Evolutionary conservation across 37 sponge, comb jelly and placozoan species (phyloP).

Genomic region (Chondrilla cf. caribensis): DNA sequence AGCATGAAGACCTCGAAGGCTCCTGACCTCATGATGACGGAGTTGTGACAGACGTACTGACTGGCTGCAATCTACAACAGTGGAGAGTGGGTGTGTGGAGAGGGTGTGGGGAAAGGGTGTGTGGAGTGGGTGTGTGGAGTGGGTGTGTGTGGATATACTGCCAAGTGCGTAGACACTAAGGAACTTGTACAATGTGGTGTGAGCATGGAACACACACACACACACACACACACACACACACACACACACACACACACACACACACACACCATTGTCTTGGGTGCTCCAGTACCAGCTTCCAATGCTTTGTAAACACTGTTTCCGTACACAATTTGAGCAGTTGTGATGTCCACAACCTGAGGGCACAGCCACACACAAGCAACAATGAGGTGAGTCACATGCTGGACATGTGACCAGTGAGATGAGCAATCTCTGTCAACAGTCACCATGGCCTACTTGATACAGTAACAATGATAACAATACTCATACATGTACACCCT

Average conservation of each 20-base stretch:
- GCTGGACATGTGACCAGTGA: neutral
- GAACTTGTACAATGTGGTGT: too few species aligned
- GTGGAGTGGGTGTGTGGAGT: too few species aligned
- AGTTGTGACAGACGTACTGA: slow-evolving; percentile 69
- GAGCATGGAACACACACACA: neutral
- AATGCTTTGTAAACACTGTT: slow-evolving; percentile 81
- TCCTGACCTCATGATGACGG: slow-evolving; percentile 40
- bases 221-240: neutral
- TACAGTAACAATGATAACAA: too few species aligned
- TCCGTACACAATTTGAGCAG: slow-evolving; percentile 68
- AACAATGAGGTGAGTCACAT: neutral
- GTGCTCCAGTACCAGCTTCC: slow-evolving; percentile 78
- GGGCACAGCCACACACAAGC: neutral
- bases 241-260: neutral
- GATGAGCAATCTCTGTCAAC: too few species aligned
- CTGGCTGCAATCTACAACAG: slow-evolving; percentile 68
- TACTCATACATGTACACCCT: too few species aligned
- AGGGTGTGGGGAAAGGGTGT: too few species aligned
- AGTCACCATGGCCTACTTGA: too few species aligned
- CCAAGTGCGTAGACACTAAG: too few species aligned
- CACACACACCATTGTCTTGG: slow-evolving; percentile 74
- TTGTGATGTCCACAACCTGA: slow-evolving; percentile 66
- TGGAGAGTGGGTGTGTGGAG: too few species aligned
- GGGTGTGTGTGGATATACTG: neutral
- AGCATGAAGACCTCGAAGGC: slow-evolving; percentile 11